Evolutionary conservation across 2,888 invertebrate genomes (phyloP), one percentile per base, ranked within the genome.

Genomic region (Hydriomena furcata): DNA sequence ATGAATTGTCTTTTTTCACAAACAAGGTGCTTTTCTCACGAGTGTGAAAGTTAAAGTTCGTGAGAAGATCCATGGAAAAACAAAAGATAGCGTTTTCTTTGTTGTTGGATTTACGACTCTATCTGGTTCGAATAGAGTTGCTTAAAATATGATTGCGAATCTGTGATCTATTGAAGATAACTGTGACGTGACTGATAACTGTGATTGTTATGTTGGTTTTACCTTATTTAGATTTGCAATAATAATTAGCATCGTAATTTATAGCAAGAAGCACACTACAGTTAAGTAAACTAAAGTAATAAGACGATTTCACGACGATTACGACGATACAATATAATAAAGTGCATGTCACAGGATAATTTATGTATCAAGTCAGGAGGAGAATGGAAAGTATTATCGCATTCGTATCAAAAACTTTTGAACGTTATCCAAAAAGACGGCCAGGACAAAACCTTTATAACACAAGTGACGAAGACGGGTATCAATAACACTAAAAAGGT

Each of bases 1-100:
- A 48, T 52, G 42, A 54, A 45, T 49, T 41, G 51, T 49, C 48
- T 54, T 65, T 58, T 60, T 61, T 63, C 52, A 58, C 61, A 45
- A 63, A 65, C 58, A 52, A 60, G 57, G 47, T 49, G 50, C 51
- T 63, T 63, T 75, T 81, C 80, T 63, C 80, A 81, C 79, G 80
- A 66, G 60, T 62, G 68, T 65, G 77, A 82, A 79, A 81, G 80
- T 77, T 68, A 66, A 71, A 31, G 44, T 45, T 52, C 75, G 76
- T 80, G 79, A 69, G 81, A 80, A 47, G 52, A 52, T 52, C 30
- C 35, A 52, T 24, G 43, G 47, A 40, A 40, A 47, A 44, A 52
- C 47, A 40, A 40, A 52, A 43, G 52, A 52, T 47, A 48, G 52
- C 35, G 31, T 6, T 13, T 37, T 12, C 11, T 34, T 12, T 35